phyloP scores from a whole-genome alignment of 1,140 invertebrate genomes.

The Delia radicum region DNA sequence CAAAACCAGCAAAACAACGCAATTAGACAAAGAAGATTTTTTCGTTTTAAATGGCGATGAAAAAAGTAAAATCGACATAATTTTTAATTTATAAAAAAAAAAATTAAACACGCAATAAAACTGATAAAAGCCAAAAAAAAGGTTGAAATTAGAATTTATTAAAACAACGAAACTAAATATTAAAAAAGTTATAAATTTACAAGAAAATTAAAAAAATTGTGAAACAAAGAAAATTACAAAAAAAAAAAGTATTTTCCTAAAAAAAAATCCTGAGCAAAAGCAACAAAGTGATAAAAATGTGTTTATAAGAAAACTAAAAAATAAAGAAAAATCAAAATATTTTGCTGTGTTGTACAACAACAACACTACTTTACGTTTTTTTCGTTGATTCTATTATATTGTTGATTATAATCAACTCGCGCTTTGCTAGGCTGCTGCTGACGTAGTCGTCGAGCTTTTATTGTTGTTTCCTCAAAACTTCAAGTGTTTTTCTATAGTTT shows the following conservation, averaged over 20 bases:
- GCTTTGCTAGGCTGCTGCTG: neutral
- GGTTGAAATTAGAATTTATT: neutral
- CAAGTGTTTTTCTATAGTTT: neutral
- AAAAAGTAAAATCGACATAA: neutral
- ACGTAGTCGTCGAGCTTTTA: neutral
- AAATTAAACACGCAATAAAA: neutral
- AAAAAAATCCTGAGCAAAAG: neutral
- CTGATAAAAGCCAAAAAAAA: neutral
- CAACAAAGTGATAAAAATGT: too few species aligned
- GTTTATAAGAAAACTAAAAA: neutral
- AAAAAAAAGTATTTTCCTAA: neutral
- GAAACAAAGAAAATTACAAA: neutral
- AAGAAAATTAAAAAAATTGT: neutral
- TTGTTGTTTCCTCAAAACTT: neutral
- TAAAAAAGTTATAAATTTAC: neutral
- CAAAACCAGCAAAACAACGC: conserved; percentile 19
- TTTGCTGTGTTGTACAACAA: conserved; percentile 24
- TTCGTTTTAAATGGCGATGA: neutral
- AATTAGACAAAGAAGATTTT: conserved; percentile 16
- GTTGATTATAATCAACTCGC: neutral
- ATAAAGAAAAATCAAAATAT: conserved; percentile 10
- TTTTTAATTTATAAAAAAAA: neutral
- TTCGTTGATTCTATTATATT: neutral
- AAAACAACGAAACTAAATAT: neutral
- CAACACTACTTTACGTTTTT: conserved; percentile 4